Evolutionary conservation across 2,113 vertebrate genomes (phyloP).

Genomic region (Hyperopisus bebe): DNA sequence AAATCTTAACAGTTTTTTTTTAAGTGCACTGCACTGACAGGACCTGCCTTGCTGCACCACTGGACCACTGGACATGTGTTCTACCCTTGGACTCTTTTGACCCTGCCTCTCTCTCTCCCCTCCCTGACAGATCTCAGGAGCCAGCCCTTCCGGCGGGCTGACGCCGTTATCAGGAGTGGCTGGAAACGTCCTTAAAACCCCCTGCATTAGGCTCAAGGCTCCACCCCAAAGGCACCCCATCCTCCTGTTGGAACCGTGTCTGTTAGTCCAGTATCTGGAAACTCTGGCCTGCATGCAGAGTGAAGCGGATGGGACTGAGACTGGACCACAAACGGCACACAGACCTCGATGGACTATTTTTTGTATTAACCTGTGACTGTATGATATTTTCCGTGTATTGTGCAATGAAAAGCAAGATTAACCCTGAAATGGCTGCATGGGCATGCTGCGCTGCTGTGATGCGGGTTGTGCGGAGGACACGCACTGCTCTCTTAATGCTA

Average conservation of each 20-base stretch:
- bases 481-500: not conserved
- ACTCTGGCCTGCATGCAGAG: not conserved
- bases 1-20: not conserved
- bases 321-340: not conserved
- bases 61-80: not conserved
- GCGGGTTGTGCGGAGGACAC: not conserved
- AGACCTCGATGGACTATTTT: not conserved
- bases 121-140: constrained; percentile 70
- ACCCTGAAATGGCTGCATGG: not conserved
- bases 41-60: not conserved
- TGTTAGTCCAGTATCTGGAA: not conserved
- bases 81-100: not conserved
- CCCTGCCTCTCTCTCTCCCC: constrained; percentile 40
- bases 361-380: not conserved
- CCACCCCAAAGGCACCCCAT: not conserved
- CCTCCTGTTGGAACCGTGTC: not conserved
- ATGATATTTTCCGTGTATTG: not conserved
- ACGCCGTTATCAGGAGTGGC: constrained; percentile 68
- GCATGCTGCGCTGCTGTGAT: not conserved
- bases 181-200: constrained; percentile 67
- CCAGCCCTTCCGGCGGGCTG: constrained; percentile 73
- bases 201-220: constrained; percentile 37
- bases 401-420: not conserved
- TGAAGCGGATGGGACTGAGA: not conserved
- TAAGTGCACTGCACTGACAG: not conserved